A percentile compares a stretch with the other conserved stretches of the same genome.
Evolutionary conservation across 1,140 invertebrate species (phyloP).

Genomic region (Tetragonula clypearis): DNA sequence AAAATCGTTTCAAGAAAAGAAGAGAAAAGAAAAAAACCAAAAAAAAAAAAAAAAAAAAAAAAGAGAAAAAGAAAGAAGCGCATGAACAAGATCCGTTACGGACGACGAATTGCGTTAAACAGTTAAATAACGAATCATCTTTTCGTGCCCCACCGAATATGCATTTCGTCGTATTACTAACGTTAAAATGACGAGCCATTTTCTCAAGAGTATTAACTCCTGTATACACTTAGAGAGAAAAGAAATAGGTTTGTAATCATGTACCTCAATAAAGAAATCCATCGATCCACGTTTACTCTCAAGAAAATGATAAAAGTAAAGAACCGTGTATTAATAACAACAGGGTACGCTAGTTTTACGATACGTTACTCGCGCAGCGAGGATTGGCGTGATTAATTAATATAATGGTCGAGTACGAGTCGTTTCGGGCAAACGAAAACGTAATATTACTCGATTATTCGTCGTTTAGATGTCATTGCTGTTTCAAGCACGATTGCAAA

Average conservation of each 20-base stretch:
- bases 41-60: neutral
- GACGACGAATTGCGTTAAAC: constrained; percentile 31
- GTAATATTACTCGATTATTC: constrained; percentile 10
- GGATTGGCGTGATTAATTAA: constrained; percentile 2
- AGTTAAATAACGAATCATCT: constrained; percentile 17
- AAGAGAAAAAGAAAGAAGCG: no score
- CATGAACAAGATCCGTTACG: constrained; percentile 1
- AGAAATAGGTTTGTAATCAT: constrained; percentile 9
- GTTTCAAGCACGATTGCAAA: constrained; percentile 8
- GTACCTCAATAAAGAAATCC: constrained; percentile 1
- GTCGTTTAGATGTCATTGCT: neutral
- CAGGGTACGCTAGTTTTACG: constrained; percentile 61
- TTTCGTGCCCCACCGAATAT: constrained; percentile 27
- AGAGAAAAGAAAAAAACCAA: neutral
- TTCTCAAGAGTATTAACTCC: constrained; percentile 28
- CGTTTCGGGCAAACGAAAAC: neutral
- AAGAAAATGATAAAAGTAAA: neutral
- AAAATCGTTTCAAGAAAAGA: constrained; percentile 33
- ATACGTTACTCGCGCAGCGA: neutral
- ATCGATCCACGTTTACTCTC: neutral
- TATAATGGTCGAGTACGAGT: constrained; percentile 26
- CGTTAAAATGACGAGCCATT: constrained; percentile 3
- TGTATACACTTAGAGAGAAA: neutral
- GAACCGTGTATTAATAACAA: constrained; percentile 21
- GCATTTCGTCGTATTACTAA: constrained; percentile 27